Percentiles rank a stretch among this genome's conserved stretches.
Evolutionary conservation across 2,113 vertebrate species (phyloP).

Genomic region (Tetrao urogallus): DNA sequence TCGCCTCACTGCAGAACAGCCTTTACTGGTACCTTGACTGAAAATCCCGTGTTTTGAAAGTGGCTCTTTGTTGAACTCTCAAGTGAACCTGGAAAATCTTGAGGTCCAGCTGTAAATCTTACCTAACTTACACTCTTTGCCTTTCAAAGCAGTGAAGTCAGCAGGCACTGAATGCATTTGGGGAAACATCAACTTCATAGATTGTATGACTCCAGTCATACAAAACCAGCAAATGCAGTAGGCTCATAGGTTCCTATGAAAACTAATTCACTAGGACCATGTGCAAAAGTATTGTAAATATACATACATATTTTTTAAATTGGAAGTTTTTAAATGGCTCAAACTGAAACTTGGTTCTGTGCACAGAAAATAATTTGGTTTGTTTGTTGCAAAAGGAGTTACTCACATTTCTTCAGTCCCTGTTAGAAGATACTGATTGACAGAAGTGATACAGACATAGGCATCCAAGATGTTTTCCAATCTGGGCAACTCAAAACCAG

Average conservation of each 20-base stretch:
- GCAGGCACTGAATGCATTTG: not conserved
- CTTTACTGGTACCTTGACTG: not conserved
- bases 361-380: not conserved
- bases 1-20: not conserved
- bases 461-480: slow-evolving; percentile 46
- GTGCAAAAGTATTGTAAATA: not conserved
- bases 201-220: not conserved
- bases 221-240: not conserved
- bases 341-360: not conserved
- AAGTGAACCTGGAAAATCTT: not conserved
- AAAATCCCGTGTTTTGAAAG: not conserved
- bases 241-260: not conserved
- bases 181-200: not conserved
- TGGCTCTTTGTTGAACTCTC: not conserved
- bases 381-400: slow-evolving; percentile 10
- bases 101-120: not conserved
- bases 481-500: slow-evolving; percentile 2
- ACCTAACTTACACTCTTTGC: not conserved
- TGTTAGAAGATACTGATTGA: slow-evolving; percentile 19
- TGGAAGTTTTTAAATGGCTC: not conserved
- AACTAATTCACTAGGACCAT: not conserved
- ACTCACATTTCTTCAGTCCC: not conserved
- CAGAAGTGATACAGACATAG: not conserved
- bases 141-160: not conserved
- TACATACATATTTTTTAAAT: not conserved